Evolutionary conservation across 1,140 invertebrate genomes (phyloP), one percentile per base, ranked within the genome.

Genomic region (Musca vetustissima): DNA sequence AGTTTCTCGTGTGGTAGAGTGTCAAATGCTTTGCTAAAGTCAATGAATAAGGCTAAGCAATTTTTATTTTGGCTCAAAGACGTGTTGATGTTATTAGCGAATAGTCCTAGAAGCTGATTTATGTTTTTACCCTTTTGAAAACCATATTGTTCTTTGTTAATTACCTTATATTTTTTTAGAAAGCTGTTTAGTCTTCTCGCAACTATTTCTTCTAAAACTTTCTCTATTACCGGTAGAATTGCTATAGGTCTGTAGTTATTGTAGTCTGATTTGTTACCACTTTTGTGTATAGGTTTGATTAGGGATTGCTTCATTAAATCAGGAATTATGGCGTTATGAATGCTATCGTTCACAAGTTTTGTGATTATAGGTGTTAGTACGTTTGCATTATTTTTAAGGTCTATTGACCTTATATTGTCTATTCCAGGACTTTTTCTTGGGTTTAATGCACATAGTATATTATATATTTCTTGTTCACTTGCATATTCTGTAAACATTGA

Each of bases 121-220:
- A 19, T 4, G 24, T 22, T 13, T 4, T 21, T 55, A 11, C 19
- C 11, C 11, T 55, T 55, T 22, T 22, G 52, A 19, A 22, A 24
- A 21, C 52, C 52, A 28, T 4, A 28, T 19, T 55, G 24, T 24
- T 55, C 11, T 19, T 21, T 19, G 19, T n/a, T n/a, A n/a, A n/a
- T n/a, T n/a, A n/a, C n/a, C n/a, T 61, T 61, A 25, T 28, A 61
- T 32, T 61, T 61, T 32, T 61, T 9, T 28, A 61, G 4, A 25
- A 61, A 61, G 28, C 17, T 28, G n/a, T 21, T 61, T 6, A 61
- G 28, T 61, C 57, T 61, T 28, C 25, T 11, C 22, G 28, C 57
- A 11, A 61, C 17, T 15, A 61, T 32, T n/a, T 61, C 57, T 32
- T 61, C 57, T 17, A 61, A 17, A 28, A 32, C 28, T 32, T 61